These are phyloP conservation scores for Ceryle rudis DNA, from an alignment of 2,797 vertebrate species.

Conservation along the genomic window DNA sequence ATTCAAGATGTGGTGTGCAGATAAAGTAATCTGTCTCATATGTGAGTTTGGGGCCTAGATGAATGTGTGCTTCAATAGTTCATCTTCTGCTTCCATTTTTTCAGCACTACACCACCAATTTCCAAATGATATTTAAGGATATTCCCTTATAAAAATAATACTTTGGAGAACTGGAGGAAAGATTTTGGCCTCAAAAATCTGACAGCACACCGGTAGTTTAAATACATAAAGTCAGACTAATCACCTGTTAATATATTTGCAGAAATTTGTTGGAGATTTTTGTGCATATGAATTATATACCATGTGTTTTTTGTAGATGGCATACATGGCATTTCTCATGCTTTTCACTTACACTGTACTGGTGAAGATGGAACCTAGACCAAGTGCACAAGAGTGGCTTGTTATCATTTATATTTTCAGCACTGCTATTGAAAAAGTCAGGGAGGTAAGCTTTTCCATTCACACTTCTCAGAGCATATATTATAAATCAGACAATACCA, in stretches of 20 bases:
- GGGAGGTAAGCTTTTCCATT: slow-evolving; percentile 86
- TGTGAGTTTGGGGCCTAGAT: not conserved
- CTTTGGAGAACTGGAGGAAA: not conserved
- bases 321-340: slow-evolving; percentile 92
- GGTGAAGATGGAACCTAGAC: slow-evolving; percentile 90
- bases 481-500: not conserved
- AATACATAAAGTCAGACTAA: not conserved
- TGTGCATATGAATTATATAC: not conserved
- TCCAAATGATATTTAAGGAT: not conserved
- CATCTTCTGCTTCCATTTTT: not conserved
- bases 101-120: not conserved
- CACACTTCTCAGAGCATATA: not conserved
- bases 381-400: slow-evolving; percentile 91
- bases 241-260: not conserved
- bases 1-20: not conserved
- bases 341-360: slow-evolving; percentile 92
- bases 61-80: rapidly evolving
- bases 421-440: slow-evolving; percentile 90
- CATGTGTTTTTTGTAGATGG: slow-evolving; percentile 81
- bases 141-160: not conserved
- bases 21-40: not conserved
- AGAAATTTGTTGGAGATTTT: not conserved
- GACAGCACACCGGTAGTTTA: not conserved
- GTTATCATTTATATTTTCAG: slow-evolving; percentile 92
- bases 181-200: not conserved